Conservation (phyloP, 2,888 invertebrate genomes). For the Phyllotreta striolata region DNA sequence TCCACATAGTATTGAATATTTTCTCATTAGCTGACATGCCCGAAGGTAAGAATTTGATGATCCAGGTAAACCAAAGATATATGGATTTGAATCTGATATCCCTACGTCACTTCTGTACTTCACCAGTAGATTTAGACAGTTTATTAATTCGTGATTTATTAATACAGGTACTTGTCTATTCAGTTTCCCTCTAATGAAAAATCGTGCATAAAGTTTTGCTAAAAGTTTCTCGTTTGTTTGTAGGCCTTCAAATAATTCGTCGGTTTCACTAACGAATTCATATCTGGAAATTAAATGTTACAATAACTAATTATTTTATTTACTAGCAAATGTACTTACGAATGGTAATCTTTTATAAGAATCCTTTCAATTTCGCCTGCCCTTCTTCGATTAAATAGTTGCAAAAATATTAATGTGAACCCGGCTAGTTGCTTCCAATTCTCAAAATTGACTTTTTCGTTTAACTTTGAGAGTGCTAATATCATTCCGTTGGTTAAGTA, state of each 20-base stretch:
- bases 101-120: conserved; percentile 5
- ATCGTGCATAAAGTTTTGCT: conserved; percentile 10
- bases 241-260: conserved; percentile 1
- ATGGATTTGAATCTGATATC: conserved; percentile 13
- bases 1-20: conserved; percentile 22
- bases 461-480: background rate
- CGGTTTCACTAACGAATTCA: conserved; percentile 14
- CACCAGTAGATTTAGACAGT: conserved; percentile 10
- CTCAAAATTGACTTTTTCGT: background rate
- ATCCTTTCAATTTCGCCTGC: conserved; percentile 20
- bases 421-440: conserved; percentile 19
- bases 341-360: conserved; percentile 18
- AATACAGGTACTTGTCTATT: conserved; percentile 22
- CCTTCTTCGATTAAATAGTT: conserved; percentile 23
- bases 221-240: background rate
- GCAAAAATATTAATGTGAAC: conserved; percentile 10
- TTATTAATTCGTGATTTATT: conserved; percentile 5
- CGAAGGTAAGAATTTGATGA: conserved; percentile 3
- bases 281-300: conserved; percentile 2
- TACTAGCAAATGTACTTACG: no score
- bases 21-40: conserved; percentile 25
- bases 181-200: conserved; percentile 27
- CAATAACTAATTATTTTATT: background rate
- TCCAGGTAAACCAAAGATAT: conserved; percentile 22
- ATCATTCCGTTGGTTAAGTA: conserved; percentile 3